A percentile compares a stretch with the other conserved stretches of the same genome.
These are phyloP conservation scores for Archilochus colubris DNA, from an alignment of 2,113 vertebrate genomes.

Conservation along the genomic window DNA sequence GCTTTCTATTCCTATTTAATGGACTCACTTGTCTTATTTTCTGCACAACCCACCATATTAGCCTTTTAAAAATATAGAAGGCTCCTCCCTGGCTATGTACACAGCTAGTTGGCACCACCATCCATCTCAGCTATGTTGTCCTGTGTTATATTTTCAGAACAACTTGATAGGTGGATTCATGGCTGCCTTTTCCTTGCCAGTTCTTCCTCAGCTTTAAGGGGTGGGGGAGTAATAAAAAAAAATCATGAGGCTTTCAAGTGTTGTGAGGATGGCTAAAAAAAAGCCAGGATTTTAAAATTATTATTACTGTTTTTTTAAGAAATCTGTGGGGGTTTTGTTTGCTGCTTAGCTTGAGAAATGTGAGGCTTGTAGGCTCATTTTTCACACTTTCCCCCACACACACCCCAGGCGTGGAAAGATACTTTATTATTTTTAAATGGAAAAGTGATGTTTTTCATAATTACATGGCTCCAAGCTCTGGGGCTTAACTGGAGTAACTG, in stretches of 20 bases:
- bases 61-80: slow-evolving; percentile 52
- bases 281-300: not conserved
- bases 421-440: slow-evolving; percentile 37
- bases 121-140: not conserved
- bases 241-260: not conserved
- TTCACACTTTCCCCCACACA: not conserved
- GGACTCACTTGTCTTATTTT: slow-evolving; percentile 43
- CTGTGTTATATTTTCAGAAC: slow-evolving; percentile 39
- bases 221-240: not conserved
- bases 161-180: slow-evolving; percentile 24
- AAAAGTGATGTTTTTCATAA: not conserved
- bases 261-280: not conserved
- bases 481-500: not conserved
- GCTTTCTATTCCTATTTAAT: slow-evolving; percentile 48
- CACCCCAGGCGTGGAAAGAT: not conserved
- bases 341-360: not conserved
- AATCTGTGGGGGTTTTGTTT: not conserved
- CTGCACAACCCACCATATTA: slow-evolving; percentile 15
- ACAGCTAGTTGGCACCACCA: slow-evolving; percentile 20
- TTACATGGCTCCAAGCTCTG: not conserved
- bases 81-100: slow-evolving; percentile 32
- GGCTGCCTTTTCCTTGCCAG: slow-evolving; percentile 29
- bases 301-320: not conserved
- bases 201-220: not conserved
- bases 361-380: slow-evolving; percentile 16